Conservation (phyloP, 2,113 vertebrate species). For the Fulica atra region DNA sequence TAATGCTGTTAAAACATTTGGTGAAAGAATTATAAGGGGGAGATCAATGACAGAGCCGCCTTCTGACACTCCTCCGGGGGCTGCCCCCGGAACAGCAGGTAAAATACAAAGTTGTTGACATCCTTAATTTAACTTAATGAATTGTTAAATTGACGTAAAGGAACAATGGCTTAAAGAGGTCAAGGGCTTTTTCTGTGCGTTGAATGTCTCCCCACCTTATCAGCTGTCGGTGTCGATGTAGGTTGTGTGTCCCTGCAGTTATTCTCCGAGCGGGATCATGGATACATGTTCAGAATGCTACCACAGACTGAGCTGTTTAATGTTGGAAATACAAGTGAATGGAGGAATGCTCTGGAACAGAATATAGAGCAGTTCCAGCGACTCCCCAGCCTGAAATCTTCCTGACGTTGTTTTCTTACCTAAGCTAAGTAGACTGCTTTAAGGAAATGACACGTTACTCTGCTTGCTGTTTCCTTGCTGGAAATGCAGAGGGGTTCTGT, state of each 20-base stretch:
- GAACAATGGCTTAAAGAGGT: conserved; percentile 24
- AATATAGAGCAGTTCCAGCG: neutral
- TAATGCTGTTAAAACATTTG: conserved; percentile 2
- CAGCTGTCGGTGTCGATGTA: neutral
- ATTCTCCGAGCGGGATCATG: conserved; percentile 6
- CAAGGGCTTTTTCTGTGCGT: neutral
- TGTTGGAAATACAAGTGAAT: neutral
- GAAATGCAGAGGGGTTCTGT: neutral
- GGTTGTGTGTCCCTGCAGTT: conserved; percentile 25
- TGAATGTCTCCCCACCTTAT: neutral
- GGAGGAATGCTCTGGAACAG: neutral
- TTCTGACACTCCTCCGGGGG: neutral
- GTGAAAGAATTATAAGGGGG: neutral
- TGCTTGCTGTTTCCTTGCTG: neutral
- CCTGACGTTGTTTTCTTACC: neutral
- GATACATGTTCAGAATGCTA: neutral
- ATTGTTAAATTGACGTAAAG: conserved; percentile 17
- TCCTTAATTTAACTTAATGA: neutral
- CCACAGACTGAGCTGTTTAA: neutral
- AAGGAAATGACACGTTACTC: neutral
- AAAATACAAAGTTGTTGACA: conserved; percentile 20
- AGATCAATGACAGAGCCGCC: neutral
- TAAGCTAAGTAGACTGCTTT: neutral
- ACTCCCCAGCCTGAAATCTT: neutral
- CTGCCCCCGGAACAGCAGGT: neutral